Conservation (phyloP, 2,113 vertebrate species). For the Synchiropus splendidus region DNA sequence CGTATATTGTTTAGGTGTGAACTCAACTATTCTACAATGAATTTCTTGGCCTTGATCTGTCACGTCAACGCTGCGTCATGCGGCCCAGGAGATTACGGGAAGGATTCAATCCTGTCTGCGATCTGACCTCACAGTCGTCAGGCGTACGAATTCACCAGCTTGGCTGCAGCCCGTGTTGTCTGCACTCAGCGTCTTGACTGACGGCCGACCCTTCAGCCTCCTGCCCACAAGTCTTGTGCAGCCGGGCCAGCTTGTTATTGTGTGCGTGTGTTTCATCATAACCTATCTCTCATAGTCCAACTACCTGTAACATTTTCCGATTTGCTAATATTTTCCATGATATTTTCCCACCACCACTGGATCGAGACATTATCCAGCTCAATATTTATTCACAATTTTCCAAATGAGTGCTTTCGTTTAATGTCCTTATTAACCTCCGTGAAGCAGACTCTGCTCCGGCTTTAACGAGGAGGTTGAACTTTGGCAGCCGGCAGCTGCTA, state of each 20-base stretch:
- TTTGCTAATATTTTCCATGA: constrained; percentile 76
- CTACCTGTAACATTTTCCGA: constrained; percentile 76
- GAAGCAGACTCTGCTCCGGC: too few species aligned
- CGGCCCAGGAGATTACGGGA: too few species aligned
- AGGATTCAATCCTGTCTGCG: too few species aligned
- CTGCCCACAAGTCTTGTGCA: not conserved
- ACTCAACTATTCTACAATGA: too few species aligned
- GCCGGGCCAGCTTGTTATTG: not conserved
- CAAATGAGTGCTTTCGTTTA: constrained; percentile 32
- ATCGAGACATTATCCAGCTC: constrained; percentile 50
- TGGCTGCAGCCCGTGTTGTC: too few species aligned
- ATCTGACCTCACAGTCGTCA: too few species aligned
- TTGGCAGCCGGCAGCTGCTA: too few species aligned
- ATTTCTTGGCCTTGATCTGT: too few species aligned
- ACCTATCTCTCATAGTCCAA: constrained; percentile 66
- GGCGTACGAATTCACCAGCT: too few species aligned
- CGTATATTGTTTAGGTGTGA: too few species aligned
- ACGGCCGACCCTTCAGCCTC: not conserved
- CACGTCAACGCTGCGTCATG: too few species aligned
- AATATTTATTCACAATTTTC: constrained; percentile 38
- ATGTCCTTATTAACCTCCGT: constrained; percentile 43
- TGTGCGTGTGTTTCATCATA: constrained; percentile 59
- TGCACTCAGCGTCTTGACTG: not conserved
- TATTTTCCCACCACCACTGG: constrained; percentile 66
- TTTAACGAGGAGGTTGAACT: too few species aligned